phyloP scores from a whole-genome alignment of 2,797 vertebrate genomes.

The Pelochelys cantorii region DNA sequence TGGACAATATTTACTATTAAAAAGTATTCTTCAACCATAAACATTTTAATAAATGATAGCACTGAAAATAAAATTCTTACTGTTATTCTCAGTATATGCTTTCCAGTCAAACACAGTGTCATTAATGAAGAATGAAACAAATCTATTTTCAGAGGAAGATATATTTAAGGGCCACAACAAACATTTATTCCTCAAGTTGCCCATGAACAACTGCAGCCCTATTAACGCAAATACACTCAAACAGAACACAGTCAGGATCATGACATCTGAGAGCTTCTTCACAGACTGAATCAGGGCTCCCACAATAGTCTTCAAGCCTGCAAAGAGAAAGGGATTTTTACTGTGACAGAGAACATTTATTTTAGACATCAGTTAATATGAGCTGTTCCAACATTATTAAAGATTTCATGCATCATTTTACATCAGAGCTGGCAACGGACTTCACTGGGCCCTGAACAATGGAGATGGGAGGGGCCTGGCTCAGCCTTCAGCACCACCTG shows the following conservation, averaged over 20 bases:
- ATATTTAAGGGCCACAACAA: constrained; percentile 71
- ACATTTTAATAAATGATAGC: background rate
- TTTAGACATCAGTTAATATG: constrained; percentile 1
- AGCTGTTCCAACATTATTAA: background rate
- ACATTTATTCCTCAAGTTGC: constrained; percentile 91
- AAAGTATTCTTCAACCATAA: background rate
- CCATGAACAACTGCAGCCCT: constrained; percentile 96
- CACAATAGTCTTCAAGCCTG: constrained; percentile 98
- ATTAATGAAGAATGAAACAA: constrained; percentile 41
- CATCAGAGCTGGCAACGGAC: background rate
- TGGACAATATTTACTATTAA: no score
- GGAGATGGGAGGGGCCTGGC: no score
- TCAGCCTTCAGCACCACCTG: no score
- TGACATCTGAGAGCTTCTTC: constrained; percentile 96
- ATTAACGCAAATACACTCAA: constrained; percentile 97
- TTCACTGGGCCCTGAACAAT: no score
- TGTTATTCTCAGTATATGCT: constrained; percentile 76
- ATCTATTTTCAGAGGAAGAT: constrained; percentile 49
- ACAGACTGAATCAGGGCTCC: constrained; percentile 97
- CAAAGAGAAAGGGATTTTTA: constrained; percentile 38
- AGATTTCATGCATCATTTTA: constrained; percentile 57
- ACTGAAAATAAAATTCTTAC: constrained; percentile 79
- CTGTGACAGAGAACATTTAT: constrained; percentile 18
- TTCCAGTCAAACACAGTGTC: constrained; percentile 68
- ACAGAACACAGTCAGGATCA: constrained; percentile 98